Evolutionary conservation across 2,888 invertebrate genomes (phyloP).

Genomic region (Parnassius smintheus): DNA sequence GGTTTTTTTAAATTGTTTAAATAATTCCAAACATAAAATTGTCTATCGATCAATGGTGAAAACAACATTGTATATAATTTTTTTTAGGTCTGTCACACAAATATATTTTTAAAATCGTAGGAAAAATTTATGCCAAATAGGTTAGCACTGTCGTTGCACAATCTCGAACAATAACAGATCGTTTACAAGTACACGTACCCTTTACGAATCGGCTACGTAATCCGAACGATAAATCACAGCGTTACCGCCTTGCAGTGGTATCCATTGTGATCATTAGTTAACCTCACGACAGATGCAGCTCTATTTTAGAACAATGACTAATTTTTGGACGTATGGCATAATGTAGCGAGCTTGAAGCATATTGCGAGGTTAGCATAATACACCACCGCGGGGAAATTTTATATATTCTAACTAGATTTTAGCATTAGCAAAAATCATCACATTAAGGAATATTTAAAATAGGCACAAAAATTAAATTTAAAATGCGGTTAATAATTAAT

Average conservation of each 20-base stretch:
- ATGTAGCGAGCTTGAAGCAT: not conserved
- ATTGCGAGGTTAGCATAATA: not conserved
- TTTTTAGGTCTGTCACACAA: no score
- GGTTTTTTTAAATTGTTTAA: no score
- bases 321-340: slow-evolving; percentile 14
- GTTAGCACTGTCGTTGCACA: slow-evolving; percentile 6
- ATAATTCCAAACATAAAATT: no score
- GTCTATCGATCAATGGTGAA: no score
- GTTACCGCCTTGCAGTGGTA: slow-evolving; percentile 59
- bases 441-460: no score
- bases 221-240: slow-evolving; percentile 43
- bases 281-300: slow-evolving; percentile 64
- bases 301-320: slow-evolving; percentile 43
- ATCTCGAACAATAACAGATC: slow-evolving; percentile 24
- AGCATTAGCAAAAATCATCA: no score
- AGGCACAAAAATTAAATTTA: no score
- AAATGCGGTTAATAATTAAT: no score
- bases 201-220: slow-evolving; percentile 37
- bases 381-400: no score
- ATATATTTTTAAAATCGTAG: no score
- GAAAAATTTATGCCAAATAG: slow-evolving; percentile 8
- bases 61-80: no score
- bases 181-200: slow-evolving; percentile 27
- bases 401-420: no score
- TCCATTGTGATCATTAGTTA: slow-evolving; percentile 62